Evolutionary conservation across 30 jellyfish, hydroid and myxozoan genomes (phyloP).

Genomic region (Aurelia sp.): DNA sequence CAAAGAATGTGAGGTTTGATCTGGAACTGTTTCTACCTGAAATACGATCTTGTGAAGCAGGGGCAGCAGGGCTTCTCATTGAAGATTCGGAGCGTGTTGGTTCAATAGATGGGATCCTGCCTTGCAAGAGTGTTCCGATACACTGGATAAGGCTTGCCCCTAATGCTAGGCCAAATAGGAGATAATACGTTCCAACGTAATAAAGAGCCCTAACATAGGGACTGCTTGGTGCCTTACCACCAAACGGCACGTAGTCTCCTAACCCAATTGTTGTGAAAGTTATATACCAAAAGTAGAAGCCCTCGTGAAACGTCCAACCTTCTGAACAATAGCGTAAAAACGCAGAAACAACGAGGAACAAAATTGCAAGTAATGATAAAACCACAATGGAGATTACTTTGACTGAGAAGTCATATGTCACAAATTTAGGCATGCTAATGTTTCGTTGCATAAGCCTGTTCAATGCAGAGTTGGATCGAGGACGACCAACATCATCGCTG

Average conservation of each 20-base stretch:
- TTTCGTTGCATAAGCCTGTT: neutral
- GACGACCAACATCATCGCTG: neutral
- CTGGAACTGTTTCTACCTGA: no score
- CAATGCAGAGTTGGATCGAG: neutral
- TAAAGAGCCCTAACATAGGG: slow-evolving; percentile 3
- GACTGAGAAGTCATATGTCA: neutral
- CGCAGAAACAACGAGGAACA: neutral
- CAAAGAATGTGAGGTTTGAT: no score
- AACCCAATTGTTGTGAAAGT: slow-evolving; percentile 28
- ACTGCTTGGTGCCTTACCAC: slow-evolving; percentile 7
- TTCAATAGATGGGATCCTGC: slow-evolving; percentile 9
- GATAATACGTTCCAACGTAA: slow-evolving; percentile 37
- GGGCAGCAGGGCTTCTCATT: neutral
- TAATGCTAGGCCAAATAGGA: slow-evolving; percentile 36
- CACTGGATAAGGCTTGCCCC: slow-evolving; percentile 30
- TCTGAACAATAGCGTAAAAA: neutral
- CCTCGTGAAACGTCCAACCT: slow-evolving; percentile 30
- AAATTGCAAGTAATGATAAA: neutral
- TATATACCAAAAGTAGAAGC: slow-evolving; percentile 26
- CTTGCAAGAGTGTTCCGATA: slow-evolving; percentile 13
- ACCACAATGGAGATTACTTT: neutral
- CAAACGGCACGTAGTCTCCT: slow-evolving; percentile 42
- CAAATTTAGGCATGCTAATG: neutral
- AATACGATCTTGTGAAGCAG: no score
- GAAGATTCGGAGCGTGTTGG: no score